Evolutionary conservation across 1,140 invertebrate species (phyloP).

Genomic region (Phortica variegata): DNA sequence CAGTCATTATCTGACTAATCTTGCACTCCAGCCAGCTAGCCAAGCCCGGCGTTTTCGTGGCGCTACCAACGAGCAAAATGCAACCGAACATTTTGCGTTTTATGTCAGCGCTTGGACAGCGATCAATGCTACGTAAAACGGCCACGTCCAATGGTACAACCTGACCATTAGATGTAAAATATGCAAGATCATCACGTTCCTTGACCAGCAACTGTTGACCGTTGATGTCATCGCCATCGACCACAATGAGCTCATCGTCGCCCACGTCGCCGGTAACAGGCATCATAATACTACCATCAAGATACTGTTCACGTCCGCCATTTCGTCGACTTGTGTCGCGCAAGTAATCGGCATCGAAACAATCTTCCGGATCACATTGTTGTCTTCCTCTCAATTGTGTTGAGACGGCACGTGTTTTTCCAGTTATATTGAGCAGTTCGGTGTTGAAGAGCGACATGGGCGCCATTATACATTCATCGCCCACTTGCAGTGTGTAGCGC

Average conservation of each 20-base stretch:
- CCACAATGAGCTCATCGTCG: slow-evolving; percentile 82
- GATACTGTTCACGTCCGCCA: slow-evolving; percentile 63
- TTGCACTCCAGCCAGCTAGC: slow-evolving; percentile 86
- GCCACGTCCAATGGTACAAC: slow-evolving; percentile 87
- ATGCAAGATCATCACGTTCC: slow-evolving; percentile 66
- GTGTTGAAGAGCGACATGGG: slow-evolving; percentile 86
- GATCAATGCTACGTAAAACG: slow-evolving; percentile 87
- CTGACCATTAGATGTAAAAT: slow-evolving; percentile 71
- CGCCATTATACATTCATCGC: slow-evolving; percentile 91
- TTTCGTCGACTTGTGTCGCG: slow-evolving; percentile 72
- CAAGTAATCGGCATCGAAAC: slow-evolving; percentile 89
- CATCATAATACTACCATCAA: slow-evolving; percentile 55
- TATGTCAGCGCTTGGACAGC: slow-evolving; percentile 83
- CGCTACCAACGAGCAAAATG: slow-evolving; percentile 88
- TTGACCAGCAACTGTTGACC: slow-evolving; percentile 36
- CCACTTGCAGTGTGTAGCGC: slow-evolving; percentile 80
- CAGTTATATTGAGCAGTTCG: slow-evolving; percentile 83
- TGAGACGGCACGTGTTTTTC: slow-evolving; percentile 61
- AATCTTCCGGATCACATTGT: slow-evolving; percentile 86
- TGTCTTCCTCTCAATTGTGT: slow-evolving; percentile 74
- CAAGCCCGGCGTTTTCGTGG: slow-evolving; percentile 84
- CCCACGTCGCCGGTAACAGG: slow-evolving; percentile 38
- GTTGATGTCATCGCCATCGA: slow-evolving; percentile 68
- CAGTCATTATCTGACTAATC: slow-evolving; percentile 63
- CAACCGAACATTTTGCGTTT: slow-evolving; percentile 94